Evolutionary conservation across 2,113 vertebrate genomes (phyloP), one percentile per base, ranked within the genome.

Genomic region (Electrona antarctica): DNA sequence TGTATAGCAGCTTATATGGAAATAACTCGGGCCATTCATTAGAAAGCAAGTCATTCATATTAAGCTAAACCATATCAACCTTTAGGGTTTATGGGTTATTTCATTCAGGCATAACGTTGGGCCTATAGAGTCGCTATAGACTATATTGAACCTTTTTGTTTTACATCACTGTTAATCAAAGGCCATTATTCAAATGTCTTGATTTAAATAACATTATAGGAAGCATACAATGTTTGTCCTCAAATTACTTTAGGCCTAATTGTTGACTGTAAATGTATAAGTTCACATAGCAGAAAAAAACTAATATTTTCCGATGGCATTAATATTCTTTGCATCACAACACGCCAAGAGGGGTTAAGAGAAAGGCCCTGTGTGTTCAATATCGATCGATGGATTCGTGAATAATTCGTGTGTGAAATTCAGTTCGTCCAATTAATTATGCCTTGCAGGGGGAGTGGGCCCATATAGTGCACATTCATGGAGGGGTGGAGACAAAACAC

Each of bases 351-450:
- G 79, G 87, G 90, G 87, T 89, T 86, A 87, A 84, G 87, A 85
- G 87, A 88, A 87, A 85, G 86, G 87, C 85, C 87, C 79, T 79
- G 75, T 84, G 88, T 91, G 90, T 90, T 92, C 92, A 76, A 91
- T 92, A 91, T 85, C 81, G 91, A 85, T 92, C 89, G 84, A 93
- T 93, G 85, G 82, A 90, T 91, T 91, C 85, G 86, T 92, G 91
- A 93, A 93, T 93, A 93, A 92, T 92, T 93, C 85, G 90, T 91
- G 90, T 93, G 91, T 92, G 90, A 93, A 93, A 91, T 90, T 91
- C 88, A 88, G 81, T 89, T 89, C 84, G 82, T 92, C 86, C 85
- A 92, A 92, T 92, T 93, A 91, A 91, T 91, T 92, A 91, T 90
- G 85, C 81, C 83, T 90, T 77, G 80, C 78, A 85, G 82, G 81